These are phyloP conservation scores for Lamellibrachia luymesi DNA, from an alignment of 1,140 invertebrate genomes.

Conservation along the genomic window DNA sequence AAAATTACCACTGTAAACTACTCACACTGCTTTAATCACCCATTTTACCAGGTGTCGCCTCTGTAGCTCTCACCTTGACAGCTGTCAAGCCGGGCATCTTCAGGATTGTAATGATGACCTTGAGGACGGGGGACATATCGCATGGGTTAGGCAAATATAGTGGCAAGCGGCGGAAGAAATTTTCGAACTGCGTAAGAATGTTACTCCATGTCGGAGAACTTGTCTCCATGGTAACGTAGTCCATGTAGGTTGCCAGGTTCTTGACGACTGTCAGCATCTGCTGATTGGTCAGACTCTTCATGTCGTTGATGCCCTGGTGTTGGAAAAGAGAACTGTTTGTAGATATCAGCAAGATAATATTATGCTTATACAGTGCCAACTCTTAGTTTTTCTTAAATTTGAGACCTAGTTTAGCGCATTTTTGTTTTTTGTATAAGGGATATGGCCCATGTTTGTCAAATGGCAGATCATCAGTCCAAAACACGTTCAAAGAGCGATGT, in stretches of 20 bases:
- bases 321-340: constrained; percentile 17
- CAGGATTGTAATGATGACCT: constrained; percentile 82
- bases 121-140: constrained; percentile 74
- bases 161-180: constrained; percentile 77
- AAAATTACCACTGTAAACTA: too few species aligned
- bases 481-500: too few species aligned
- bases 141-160: constrained; percentile 69
- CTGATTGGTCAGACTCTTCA: constrained; percentile 81
- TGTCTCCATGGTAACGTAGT: constrained; percentile 84
- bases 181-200: constrained; percentile 80
- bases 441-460: too few species aligned
- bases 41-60: neutral
- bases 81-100: constrained; percentile 78
- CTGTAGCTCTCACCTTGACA: constrained; percentile 66
- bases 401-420: too few species aligned
- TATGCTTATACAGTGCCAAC: neutral
- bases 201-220: constrained; percentile 72
- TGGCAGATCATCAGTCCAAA: too few species aligned
- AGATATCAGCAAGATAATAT: constrained; percentile 24
- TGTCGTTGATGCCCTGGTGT: constrained; percentile 76
- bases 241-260: constrained; percentile 91
- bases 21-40: too few species aligned
- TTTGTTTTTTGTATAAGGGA: too few species aligned
- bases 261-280: constrained; percentile 65
- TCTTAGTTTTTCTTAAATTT: too few species aligned